Evolutionary conservation across 2,113 vertebrate genomes (phyloP).

Genomic region (Serilophus lunatus): DNA sequence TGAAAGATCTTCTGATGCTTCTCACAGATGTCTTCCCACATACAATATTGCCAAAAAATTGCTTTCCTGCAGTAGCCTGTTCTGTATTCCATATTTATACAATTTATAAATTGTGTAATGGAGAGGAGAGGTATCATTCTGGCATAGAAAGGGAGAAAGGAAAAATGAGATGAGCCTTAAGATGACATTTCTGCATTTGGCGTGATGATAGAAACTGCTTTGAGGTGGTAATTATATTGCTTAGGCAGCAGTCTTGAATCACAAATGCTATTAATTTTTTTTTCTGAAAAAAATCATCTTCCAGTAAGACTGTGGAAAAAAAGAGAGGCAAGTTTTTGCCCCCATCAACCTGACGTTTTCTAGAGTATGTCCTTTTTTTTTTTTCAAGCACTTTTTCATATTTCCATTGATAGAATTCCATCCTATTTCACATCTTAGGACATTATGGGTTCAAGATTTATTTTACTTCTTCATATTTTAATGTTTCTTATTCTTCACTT

Average conservation of each 20-base stretch:
- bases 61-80: constrained; percentile 60
- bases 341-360: not conserved
- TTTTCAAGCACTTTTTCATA: not conserved
- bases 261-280: not conserved
- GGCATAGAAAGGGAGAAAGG: not conserved
- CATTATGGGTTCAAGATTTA: not conserved
- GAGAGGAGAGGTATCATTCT: constrained; percentile 44
- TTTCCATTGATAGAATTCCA: not conserved
- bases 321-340: not conserved
- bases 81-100: constrained; percentile 57
- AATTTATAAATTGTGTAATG: constrained; percentile 34
- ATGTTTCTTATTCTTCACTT: not conserved
- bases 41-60: constrained; percentile 65
- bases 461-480: not conserved
- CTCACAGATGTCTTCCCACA: constrained; percentile 74
- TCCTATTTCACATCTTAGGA: not conserved
- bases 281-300: not conserved
- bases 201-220: not conserved
- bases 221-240: not conserved
- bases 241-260: constrained; percentile 2
- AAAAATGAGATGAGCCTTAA: constrained; percentile 19
- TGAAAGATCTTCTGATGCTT: constrained; percentile 70
- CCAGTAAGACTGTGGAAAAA: not conserved
- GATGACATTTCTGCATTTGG: not conserved
- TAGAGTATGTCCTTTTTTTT: not conserved